phyloP scores from a whole-genome alignment of 2,888 invertebrate species.

The Agrenia bidenticulata region DNA sequence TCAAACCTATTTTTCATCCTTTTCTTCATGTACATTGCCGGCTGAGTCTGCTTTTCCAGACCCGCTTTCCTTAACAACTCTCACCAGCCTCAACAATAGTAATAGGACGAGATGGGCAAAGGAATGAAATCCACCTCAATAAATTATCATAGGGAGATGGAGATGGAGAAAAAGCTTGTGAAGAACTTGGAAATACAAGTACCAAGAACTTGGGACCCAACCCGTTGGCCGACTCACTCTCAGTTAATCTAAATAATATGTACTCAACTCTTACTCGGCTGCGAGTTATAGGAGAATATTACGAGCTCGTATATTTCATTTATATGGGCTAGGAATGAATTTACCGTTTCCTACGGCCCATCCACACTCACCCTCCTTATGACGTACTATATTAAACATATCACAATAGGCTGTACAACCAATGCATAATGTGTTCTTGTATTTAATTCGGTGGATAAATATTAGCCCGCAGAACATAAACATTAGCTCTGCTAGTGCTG shows the following conservation, averaged over 20 bases:
- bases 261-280: neutral
- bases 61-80: too few relatives aligned
- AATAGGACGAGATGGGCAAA: neutral
- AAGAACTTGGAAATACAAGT: too few relatives aligned
- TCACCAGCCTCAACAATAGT: slow-evolving; percentile 6
- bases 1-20: neutral
- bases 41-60: too few relatives aligned
- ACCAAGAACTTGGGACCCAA: too few relatives aligned
- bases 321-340: neutral
- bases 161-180: too few relatives aligned
- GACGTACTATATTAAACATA: too few relatives aligned
- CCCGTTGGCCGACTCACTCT: too few relatives aligned
- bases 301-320: neutral
- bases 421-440: slow-evolving; percentile 4
- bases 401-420: too few relatives aligned
- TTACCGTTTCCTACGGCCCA: neutral
- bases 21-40: neutral
- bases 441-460: slow-evolving; percentile 18
- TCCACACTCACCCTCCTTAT: neutral
- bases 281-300: too few relatives aligned
- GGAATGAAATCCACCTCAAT: slow-evolving; percentile 14
- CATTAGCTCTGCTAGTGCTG: neutral
- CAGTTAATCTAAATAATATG: slow-evolving; percentile 12
- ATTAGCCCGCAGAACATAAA: slow-evolving; percentile 9
- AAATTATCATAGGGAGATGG: slow-evolving; percentile 16